Evolutionary conservation across 2,113 vertebrate genomes (phyloP), one percentile per base, ranked within the genome.

Genomic region (Chaenocephalus aceratus): DNA sequence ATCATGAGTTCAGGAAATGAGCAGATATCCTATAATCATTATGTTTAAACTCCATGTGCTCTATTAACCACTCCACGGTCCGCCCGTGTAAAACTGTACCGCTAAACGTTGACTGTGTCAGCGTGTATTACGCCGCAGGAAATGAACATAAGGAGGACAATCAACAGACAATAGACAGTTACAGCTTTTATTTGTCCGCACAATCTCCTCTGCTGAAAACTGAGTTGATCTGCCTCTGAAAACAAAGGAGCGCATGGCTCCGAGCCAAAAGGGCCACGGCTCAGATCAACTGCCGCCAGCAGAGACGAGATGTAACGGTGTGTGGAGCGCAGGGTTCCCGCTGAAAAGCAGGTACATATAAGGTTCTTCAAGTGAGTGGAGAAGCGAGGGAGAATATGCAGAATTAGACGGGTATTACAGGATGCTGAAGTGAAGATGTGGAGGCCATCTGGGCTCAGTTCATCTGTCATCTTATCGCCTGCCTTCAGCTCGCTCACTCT

Each of bases 381-480:
- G 74, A 79, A 10, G 4, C 12, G 15, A 56, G 60, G 56, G 77
- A 67, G 79, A 86, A 75, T 61, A 71, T 75, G 82, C 23, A 59
- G 53, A 77, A 56, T 69, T 65, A 61, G 14, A 9, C 58, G 12
- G 36, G 73, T 54, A 72, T 76, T 78, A 60, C 16, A n/a, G 62
- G 52, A 57, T 48, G 34, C 81, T 52, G 69, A 77, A 77, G 83
- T 75, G 77, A 87, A 82, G 87, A 87, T 65, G 85, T 78, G 81
- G 79, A 80, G 69, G 85, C 89, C 91, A 92, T 86, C 88, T 92
- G 89, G 83, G 76, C 83, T 89, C 81, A 65, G 81, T 89, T 88
- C 80, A 86, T 91, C 88, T 89, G 85, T 88, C 88, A 82, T 91
- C 89, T 89, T 82, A 79, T 90, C 82, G 64, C 89, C 79, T 86